Percentiles rank a stretch among this genome's conserved stretches.
phyloP scores from a whole-genome alignment of 2,797 vertebrate species.

The Rhinoraja longicauda region DNA sequence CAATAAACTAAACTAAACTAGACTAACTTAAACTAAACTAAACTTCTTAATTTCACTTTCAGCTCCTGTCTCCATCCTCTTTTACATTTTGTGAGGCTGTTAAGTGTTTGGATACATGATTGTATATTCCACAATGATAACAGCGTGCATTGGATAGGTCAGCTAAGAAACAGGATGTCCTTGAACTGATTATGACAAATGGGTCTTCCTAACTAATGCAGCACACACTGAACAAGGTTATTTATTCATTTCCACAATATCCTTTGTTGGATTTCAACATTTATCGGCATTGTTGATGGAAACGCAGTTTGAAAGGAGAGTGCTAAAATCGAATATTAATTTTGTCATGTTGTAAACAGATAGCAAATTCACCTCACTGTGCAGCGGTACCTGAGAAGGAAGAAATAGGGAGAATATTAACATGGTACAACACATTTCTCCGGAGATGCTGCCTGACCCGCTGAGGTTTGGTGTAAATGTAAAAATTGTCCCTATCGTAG shows the following conservation, averaged over 20 bases:
- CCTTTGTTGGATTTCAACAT: background rate
- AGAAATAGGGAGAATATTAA: background rate
- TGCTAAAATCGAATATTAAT: background rate
- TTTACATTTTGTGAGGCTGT: background rate
- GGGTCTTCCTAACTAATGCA: constrained; percentile 9
- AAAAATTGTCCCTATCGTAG: too few relatives aligned
- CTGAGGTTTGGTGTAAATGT: too few relatives aligned
- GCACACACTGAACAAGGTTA: constrained; percentile 1
- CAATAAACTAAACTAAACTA: too few relatives aligned
- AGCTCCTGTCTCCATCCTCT: background rate
- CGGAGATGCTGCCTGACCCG: too few relatives aligned
- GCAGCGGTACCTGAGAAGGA: background rate
- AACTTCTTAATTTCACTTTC: background rate
- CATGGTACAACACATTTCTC: background rate
- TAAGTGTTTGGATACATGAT: background rate
- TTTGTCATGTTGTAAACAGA: background rate
- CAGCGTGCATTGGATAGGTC: background rate
- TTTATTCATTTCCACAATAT: background rate
- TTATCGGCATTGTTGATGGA: background rate
- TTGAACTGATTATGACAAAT: constrained; percentile 7
- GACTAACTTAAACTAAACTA: too few relatives aligned
- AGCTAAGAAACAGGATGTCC: background rate
- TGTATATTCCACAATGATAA: background rate
- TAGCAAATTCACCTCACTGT: background rate
- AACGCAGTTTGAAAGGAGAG: background rate